Evolutionary conservation across 2,888 invertebrate species (phyloP).

Genomic region (Acanthococcus lagerstroemiae): DNA sequence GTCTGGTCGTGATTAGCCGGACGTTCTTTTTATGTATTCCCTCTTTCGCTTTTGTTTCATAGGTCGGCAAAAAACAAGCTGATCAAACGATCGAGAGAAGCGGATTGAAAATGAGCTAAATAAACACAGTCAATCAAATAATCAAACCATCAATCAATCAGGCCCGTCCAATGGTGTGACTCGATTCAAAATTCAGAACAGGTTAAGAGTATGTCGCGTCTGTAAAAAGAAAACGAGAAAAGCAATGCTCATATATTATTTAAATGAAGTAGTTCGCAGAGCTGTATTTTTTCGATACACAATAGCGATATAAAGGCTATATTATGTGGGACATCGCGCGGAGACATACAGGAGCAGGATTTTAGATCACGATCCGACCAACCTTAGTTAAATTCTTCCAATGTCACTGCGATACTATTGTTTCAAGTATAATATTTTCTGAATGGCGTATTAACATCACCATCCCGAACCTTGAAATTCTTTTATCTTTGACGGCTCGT

Average conservation of each 20-base stretch:
- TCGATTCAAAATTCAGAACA: slow-evolving; percentile 28
- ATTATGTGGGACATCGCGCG: slow-evolving; percentile 3
- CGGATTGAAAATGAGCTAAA: slow-evolving; percentile 16
- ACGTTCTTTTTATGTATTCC: neutral
- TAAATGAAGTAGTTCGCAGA: slow-evolving; percentile 25
- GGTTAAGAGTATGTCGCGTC: slow-evolving; percentile 23
- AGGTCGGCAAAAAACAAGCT: neutral
- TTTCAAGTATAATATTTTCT: neutral
- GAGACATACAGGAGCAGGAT: slow-evolving; percentile 22
- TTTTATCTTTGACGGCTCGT: slow-evolving; percentile 16
- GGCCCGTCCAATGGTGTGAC: slow-evolving; percentile 20
- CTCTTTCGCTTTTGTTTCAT: neutral
- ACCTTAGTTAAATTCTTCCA: slow-evolving; percentile 21
- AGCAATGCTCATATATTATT: slow-evolving; percentile 18
- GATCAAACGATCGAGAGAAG: neutral
- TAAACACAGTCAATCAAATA: slow-evolving; percentile 28
- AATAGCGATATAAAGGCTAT: slow-evolving; percentile 24
- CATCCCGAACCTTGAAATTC: neutral
- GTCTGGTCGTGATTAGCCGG: neutral
- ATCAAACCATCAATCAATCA: slow-evolving; percentile 29
- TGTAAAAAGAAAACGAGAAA: slow-evolving; percentile 14
- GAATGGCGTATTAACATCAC: slow-evolving; percentile 21
- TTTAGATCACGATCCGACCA: slow-evolving; percentile 26
- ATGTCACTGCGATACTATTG: slow-evolving; percentile 10
- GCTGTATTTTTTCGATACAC: slow-evolving; percentile 12